Conservation (phyloP, 2,113 vertebrate species). For the Psittacara wagleri region DNA sequence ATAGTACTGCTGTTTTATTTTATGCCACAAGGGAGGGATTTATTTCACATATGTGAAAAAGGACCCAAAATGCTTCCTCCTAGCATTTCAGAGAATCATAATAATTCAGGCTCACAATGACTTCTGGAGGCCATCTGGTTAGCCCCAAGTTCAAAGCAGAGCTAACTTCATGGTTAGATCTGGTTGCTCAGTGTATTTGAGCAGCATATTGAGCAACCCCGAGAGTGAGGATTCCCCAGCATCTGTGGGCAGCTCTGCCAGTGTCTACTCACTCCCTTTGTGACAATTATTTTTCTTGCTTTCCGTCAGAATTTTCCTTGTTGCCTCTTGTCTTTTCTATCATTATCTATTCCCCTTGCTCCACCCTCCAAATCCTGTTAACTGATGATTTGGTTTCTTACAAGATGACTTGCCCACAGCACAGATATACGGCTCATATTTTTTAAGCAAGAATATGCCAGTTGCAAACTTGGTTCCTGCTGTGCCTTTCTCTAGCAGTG, state of each 20-base stretch:
- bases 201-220: neutral
- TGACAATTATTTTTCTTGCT: neutral
- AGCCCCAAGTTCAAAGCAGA: neutral
- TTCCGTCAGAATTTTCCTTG: neutral
- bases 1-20: neutral
- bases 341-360: neutral
- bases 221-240: neutral
- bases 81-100: neutral
- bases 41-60: neutral
- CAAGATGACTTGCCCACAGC: neutral
- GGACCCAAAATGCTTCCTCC: neutral
- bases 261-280: neutral
- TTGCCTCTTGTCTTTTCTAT: neutral
- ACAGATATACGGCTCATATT: neutral
- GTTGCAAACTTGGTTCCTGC: neutral
- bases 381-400: neutral
- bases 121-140: neutral
- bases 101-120: neutral
- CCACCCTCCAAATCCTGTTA: neutral
- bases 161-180: neutral
- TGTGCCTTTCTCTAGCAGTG: neutral
- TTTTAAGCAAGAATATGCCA: neutral
- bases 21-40: neutral
- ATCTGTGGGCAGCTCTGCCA: neutral
- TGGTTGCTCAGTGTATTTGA: neutral